phyloP scores from a whole-genome alignment of 2,113 vertebrate species.

The Noctilio leporinus region DNA sequence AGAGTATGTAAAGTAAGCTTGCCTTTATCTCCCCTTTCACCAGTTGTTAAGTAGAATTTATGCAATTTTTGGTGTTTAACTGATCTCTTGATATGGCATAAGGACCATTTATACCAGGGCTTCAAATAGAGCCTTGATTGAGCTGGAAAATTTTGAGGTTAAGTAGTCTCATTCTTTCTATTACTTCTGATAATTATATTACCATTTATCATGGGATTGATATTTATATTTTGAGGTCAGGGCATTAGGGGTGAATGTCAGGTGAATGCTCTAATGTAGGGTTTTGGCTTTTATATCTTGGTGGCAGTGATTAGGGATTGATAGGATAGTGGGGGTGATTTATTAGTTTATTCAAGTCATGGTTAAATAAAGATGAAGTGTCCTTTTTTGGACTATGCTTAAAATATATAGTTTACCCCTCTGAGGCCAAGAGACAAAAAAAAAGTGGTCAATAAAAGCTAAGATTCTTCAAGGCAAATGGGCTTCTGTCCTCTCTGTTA shows the following conservation, averaged over 20 bases:
- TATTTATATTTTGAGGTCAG: slow-evolving; percentile 12
- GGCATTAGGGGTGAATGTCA: not conserved
- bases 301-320: not conserved
- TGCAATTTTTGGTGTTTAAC: slow-evolving; percentile 14
- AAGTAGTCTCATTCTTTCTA: not conserved
- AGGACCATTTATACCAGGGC: not conserved
- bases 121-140: slow-evolving; percentile 18
- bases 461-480: not conserved
- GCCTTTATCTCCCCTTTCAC: not conserved
- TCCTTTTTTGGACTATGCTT: not conserved
- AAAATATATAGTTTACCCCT: not conserved
- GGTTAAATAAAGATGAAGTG: not conserved
- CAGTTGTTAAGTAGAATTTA: slow-evolving; percentile 22
- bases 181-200: not conserved
- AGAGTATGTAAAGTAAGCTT: not conserved
- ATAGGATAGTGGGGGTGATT: not conserved
- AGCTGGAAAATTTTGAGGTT: not conserved
- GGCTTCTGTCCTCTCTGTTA: not conserved
- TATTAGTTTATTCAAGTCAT: not conserved
- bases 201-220: not conserved
- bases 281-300: not conserved
- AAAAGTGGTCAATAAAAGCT: not conserved
- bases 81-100: slow-evolving; percentile 27
- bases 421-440: not conserved
- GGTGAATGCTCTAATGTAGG: not conserved